Percentiles rank a stretch among this genome's conserved stretches.
phyloP scores from a whole-genome alignment of 2,888 invertebrate species.

The Halocaridina rubra region DNA sequence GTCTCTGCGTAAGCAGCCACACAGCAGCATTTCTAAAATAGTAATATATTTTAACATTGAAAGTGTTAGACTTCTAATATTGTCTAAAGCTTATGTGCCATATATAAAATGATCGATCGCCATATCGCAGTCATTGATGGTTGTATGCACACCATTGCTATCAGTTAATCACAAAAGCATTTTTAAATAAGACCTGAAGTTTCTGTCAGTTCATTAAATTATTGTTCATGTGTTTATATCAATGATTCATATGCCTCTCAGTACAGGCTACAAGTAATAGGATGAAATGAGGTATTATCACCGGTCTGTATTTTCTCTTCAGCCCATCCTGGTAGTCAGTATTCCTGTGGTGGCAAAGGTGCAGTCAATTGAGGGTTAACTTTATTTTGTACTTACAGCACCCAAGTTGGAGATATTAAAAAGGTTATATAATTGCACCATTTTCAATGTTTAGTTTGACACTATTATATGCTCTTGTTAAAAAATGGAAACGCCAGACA shows the following conservation, averaged over 20 bases:
- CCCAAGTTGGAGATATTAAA: too few species aligned
- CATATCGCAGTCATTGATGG: conserved; percentile 13
- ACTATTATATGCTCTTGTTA: background rate
- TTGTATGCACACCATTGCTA: conserved; percentile 18
- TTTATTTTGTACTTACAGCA: background rate
- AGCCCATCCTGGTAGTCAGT: conserved; percentile 45
- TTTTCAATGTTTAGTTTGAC: too few species aligned
- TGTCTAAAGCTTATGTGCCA: conserved; percentile 22
- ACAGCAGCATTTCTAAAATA: too few species aligned
- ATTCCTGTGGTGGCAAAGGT: conserved; percentile 34
- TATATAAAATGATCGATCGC: background rate
- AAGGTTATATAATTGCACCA: too few species aligned
- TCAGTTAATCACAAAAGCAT: background rate
- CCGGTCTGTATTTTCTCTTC: conserved; percentile 4
- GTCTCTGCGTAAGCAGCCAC: too few species aligned
- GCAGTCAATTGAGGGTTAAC: conserved; percentile 10
- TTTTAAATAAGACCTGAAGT: conserved; percentile 1
- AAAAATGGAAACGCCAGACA: background rate
- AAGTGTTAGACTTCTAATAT: background rate
- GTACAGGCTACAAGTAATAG: background rate
- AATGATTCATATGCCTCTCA: background rate
- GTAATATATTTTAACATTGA: background rate
- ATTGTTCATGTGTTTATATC: conserved; percentile 14
- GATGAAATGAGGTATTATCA: background rate
- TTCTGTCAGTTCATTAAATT: background rate